Evolutionary conservation across 2,113 vertebrate genomes (phyloP).

Genomic region (Holacanthus passer): DNA sequence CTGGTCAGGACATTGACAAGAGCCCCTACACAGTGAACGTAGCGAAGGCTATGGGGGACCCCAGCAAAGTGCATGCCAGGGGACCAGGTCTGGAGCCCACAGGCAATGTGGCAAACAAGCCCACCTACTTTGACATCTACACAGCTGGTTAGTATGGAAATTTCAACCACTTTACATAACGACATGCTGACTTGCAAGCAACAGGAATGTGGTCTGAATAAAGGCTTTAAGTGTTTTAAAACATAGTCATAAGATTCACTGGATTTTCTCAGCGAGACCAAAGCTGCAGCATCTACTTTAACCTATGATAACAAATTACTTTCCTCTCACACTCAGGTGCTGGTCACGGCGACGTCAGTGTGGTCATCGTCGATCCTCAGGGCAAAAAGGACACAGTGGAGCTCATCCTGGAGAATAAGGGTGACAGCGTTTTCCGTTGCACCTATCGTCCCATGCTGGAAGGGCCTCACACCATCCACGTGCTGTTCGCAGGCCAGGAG

Average conservation of each 20-base stretch:
- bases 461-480: conserved; percentile 89
- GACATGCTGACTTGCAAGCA: not conserved
- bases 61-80: conserved; percentile 92
- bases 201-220: conserved; percentile 1
- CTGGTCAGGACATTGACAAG: conserved; percentile 94
- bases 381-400: conserved; percentile 94
- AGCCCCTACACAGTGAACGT: conserved; percentile 94
- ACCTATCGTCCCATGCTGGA: conserved; percentile 93
- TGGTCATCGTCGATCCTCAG: conserved; percentile 94
- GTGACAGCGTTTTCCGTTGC: conserved; percentile 94
- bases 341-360: conserved; percentile 92
- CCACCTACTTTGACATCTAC: conserved; percentile 98
- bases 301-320: not conserved
- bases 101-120: conserved; percentile 94
- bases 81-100: conserved; percentile 93
- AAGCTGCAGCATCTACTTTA: not conserved
- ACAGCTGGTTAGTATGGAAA: conserved; percentile 88
- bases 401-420: conserved; percentile 94
- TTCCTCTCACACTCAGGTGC: conserved; percentile 84
- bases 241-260: not conserved
- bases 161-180: not conserved
- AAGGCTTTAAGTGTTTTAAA: not conserved
- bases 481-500: conserved; percentile 91
- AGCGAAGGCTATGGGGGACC: conserved; percentile 90
- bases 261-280: not conserved